phyloP scores from a whole-genome alignment of 1,140 invertebrate species.

The Penaeus indicus region DNA sequence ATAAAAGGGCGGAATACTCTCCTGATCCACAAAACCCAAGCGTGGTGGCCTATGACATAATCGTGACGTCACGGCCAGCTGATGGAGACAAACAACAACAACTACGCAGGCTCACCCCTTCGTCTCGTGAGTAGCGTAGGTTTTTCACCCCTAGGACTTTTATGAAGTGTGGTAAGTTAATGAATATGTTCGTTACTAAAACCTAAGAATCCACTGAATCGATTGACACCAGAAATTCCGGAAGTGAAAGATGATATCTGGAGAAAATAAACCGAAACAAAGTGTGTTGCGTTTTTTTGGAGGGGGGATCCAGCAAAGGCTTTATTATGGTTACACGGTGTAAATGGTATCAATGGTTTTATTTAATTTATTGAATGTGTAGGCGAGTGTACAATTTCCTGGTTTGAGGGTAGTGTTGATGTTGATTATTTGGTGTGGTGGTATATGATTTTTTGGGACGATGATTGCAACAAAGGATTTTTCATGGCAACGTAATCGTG shows the following conservation, averaged over 20 bases:
- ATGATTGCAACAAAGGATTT: no score
- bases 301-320: no score
- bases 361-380: no score
- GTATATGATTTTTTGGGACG: no score
- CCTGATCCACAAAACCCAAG: neutral
- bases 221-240: neutral
- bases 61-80: constrained; percentile 23
- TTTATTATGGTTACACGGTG: no score
- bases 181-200: neutral
- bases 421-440: no score
- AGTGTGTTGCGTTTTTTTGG: no score
- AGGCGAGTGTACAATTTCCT: no score
- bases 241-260: neutral
- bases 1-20: no score
- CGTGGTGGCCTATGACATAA: constrained; percentile 36
- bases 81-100: constrained; percentile 14
- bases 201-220: neutral
- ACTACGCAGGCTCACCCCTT: constrained; percentile 58
- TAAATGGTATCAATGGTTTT: no score
- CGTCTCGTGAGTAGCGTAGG: constrained; percentile 28
- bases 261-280: neutral
- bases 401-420: no score
- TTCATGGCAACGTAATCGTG: no score
- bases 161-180: constrained; percentile 37
- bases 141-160: neutral